A percentile compares a stretch with the other conserved stretches of the same genome.
Conservation (phyloP, 2,888 invertebrate genomes). For the Hemaris fuciformis region DNA sequence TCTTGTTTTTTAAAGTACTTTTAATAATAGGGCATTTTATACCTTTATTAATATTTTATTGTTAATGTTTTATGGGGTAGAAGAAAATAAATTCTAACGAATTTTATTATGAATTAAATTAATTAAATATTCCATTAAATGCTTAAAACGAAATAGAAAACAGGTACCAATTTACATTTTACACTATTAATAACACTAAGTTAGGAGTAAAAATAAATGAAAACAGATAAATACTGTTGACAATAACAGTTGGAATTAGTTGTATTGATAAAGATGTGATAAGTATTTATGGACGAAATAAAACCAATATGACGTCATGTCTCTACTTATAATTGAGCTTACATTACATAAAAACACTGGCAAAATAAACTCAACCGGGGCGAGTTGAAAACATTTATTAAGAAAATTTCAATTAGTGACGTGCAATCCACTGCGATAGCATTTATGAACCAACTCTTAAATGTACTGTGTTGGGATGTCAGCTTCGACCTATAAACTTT, state of each 20-base stretch:
- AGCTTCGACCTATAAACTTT: slow-evolving; percentile 36
- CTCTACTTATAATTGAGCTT: not conserved
- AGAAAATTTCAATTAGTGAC: slow-evolving; percentile 18
- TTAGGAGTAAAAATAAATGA: not conserved
- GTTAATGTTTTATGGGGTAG: no score
- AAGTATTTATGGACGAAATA: not conserved
- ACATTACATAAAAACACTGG: not conserved
- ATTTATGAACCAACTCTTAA: slow-evolving; percentile 31
- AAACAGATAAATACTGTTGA: not conserved
- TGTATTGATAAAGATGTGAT: no score
- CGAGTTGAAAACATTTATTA: not conserved
- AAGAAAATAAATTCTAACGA: no score
- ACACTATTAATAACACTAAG: no score
- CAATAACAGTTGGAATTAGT: not conserved
- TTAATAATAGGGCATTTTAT: no score
- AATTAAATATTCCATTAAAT: no score
- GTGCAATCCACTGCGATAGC: slow-evolving; percentile 19
- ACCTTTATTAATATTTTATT: no score
- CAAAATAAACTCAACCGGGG: not conserved
- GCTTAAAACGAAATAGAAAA: no score
- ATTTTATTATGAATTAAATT: no score
- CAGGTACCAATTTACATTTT: no score
- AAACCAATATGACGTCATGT: not conserved
- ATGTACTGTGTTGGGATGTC: slow-evolving; percentile 38
- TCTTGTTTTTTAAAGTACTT: no score